phyloP scores from a whole-genome alignment of 2,888 invertebrate genomes.

The Clistopyga incitator region DNA sequence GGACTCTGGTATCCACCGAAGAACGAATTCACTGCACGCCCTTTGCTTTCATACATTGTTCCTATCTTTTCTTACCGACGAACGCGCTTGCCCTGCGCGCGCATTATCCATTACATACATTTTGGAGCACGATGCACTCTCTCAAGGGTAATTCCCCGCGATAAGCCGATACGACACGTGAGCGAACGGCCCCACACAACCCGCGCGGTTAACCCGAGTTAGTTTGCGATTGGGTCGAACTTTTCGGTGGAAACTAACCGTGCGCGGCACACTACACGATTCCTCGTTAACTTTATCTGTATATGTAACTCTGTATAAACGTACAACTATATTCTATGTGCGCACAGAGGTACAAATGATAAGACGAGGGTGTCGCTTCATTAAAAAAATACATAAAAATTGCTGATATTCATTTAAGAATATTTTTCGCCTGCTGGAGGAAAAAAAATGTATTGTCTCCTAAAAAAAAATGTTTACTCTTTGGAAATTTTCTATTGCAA shows the following conservation, averaged over 20 bases:
- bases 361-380: neutral
- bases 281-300: slow-evolving; percentile 57
- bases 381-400: no score
- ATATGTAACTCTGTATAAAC: slow-evolving; percentile 21
- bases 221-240: slow-evolving; percentile 63
- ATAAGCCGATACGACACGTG: slow-evolving; percentile 68
- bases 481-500: no score
- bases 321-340: neutral
- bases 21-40: slow-evolving; percentile 53
- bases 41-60: slow-evolving; percentile 40
- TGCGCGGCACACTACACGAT: slow-evolving; percentile 41
- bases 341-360: neutral
- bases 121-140: slow-evolving; percentile 59
- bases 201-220: slow-evolving; percentile 59
- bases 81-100: slow-evolving; percentile 40
- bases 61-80: slow-evolving; percentile 55
- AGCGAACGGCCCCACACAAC: slow-evolving; percentile 35
- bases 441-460: no score
- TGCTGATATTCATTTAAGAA: no score
- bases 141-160: slow-evolving; percentile 68
- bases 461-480: no score
- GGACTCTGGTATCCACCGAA: slow-evolving; percentile 35
- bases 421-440: neutral
- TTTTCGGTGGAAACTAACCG: slow-evolving; percentile 59
- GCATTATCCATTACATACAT: slow-evolving; percentile 61